Evolutionary conservation across 2,113 vertebrate species (phyloP).

Genomic region (Tyrannus savana): DNA sequence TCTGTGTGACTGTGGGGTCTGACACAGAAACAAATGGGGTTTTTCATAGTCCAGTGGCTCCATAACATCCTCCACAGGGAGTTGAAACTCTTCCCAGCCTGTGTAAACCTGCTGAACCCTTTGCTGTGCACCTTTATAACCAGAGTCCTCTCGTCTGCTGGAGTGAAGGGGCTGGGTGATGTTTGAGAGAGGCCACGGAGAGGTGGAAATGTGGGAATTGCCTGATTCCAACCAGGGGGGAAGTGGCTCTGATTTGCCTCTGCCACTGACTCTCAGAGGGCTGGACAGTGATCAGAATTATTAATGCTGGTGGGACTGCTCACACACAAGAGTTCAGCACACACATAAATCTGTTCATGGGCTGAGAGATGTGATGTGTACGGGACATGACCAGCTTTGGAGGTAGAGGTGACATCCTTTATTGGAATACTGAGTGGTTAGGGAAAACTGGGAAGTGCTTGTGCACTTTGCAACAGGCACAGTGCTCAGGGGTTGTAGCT

Average conservation of each 20-base stretch:
- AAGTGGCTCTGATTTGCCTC: background rate
- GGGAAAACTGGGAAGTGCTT: background rate
- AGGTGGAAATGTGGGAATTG: background rate
- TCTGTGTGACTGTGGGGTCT: fast-evolving
- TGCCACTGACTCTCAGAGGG: background rate
- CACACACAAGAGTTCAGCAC: background rate
- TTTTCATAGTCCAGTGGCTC: background rate
- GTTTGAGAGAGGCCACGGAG: background rate
- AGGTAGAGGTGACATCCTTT: background rate
- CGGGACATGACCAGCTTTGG: background rate
- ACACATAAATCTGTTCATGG: background rate
- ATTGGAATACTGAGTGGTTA: no score
- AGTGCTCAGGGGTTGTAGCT: no score
- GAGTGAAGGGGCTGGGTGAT: background rate
- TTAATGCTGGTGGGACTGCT: background rate
- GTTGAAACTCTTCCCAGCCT: background rate
- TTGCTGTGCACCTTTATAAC: fast-evolving
- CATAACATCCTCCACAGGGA: background rate
- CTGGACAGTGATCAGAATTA: background rate
- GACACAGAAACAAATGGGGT: fast-evolving
- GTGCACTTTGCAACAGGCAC: background rate
- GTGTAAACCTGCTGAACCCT: fast-evolving
- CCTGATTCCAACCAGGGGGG: fast-evolving
- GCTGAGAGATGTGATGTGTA: background rate
- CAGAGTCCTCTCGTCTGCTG: background rate